Percentiles rank a stretch among this genome's conserved stretches.
phyloP scores from a whole-genome alignment of 2,888 invertebrate species.

The Carcina quercana region DNA sequence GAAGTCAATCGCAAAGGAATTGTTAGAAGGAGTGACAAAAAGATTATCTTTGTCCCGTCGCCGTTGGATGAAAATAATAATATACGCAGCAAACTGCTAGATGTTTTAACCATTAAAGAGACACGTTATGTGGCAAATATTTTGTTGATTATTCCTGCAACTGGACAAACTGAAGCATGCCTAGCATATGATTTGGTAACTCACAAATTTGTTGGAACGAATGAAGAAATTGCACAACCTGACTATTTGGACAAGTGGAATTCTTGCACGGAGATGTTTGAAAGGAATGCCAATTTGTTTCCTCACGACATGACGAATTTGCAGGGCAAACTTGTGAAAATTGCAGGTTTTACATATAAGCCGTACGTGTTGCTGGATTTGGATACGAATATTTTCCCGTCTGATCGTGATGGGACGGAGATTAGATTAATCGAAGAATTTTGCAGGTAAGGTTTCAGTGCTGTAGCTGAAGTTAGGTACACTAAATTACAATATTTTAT shows the following conservation, averaged over 20 bases:
- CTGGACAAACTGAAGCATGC: conserved; percentile 22
- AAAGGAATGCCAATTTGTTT: conserved; percentile 45
- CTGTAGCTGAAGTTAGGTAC: too few relatives aligned
- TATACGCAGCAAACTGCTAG: too few relatives aligned
- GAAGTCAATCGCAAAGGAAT: conserved; percentile 42
- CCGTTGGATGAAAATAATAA: conserved; percentile 15
- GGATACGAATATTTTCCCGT: conserved; percentile 32
- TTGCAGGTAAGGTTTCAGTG: conserved; percentile 43
- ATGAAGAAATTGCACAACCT: conserved; percentile 28
- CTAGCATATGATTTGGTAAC: conserved; percentile 44
- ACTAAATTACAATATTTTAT: too few relatives aligned
- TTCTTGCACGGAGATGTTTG: conserved; percentile 40
- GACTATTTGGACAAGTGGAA: conserved; percentile 54
- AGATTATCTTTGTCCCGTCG: conserved; percentile 50
- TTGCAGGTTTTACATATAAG: conserved; percentile 75
- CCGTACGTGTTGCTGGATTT: conserved; percentile 72
- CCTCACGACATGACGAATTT: conserved; percentile 63
- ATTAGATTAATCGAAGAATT: conserved; percentile 64
- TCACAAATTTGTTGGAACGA: conserved; percentile 53
- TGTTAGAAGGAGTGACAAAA: conserved; percentile 57
- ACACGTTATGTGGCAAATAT: conserved; percentile 48
- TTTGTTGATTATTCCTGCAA: conserved; percentile 32
- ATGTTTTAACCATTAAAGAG: conserved; percentile 40
- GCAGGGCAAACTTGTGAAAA: conserved; percentile 56
- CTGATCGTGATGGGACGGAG: conserved; percentile 71